Evolutionary conservation across 1,140 invertebrate genomes (phyloP).

Genomic region (Helicoverpa armigera): DNA sequence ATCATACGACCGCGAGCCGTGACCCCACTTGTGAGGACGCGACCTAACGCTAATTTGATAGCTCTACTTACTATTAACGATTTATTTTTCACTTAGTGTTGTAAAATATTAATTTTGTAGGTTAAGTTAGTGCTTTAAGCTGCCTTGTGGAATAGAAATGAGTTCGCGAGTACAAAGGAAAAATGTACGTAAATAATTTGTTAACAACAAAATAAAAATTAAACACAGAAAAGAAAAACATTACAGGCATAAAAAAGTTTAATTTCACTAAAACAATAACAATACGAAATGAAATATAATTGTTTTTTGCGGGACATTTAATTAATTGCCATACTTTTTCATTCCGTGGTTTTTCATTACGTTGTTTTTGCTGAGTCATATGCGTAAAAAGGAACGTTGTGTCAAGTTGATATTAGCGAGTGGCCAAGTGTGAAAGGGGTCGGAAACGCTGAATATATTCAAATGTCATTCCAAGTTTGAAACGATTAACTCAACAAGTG

Average conservation of each 20-base stretch:
- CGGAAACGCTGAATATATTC: constrained; percentile 9
- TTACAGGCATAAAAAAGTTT: background rate
- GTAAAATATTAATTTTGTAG: background rate
- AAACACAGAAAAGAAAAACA: background rate
- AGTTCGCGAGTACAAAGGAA: no score
- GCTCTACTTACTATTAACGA: background rate
- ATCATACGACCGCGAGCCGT: constrained; percentile 25
- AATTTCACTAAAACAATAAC: background rate
- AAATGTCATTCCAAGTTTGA: constrained; percentile 21
- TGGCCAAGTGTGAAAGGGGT: constrained; percentile 5
- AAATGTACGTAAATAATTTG: background rate
- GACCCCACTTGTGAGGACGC: constrained; percentile 28
- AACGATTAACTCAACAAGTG: constrained; percentile 42
- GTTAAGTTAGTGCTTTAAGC: no score
- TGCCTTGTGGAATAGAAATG: no score
- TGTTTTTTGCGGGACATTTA: background rate
- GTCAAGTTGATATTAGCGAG: constrained; percentile 11
- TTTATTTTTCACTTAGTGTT: background rate
- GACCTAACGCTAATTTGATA: constrained; percentile 25
- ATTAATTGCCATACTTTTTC: background rate
- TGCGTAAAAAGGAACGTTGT: background rate
- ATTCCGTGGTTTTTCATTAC: background rate
- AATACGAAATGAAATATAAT: background rate
- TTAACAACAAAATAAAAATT: background rate
- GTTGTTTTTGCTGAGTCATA: constrained; percentile 17